Evolutionary conservation across 1,140 invertebrate genomes (phyloP).

Genomic region (Batillaria attramentaria): DNA sequence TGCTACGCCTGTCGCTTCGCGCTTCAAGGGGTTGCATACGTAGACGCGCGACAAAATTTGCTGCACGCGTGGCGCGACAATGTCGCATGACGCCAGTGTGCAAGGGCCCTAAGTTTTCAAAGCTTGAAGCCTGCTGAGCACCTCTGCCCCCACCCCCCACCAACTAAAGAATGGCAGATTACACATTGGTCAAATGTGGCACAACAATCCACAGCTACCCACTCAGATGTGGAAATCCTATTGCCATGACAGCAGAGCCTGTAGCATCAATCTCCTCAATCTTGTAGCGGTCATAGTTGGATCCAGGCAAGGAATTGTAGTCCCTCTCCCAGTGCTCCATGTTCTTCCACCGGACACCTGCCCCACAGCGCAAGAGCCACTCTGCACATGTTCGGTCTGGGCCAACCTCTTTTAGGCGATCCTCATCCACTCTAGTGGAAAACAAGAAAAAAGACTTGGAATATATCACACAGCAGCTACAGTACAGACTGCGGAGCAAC

Average conservation of each 20-base stretch:
- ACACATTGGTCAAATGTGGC: not conserved
- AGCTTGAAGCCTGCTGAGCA: no score
- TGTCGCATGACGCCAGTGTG: no score
- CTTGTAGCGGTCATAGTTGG: conserved; percentile 69
- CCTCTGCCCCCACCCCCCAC: no score
- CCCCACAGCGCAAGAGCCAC: conserved; percentile 89
- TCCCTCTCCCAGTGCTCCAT: conserved; percentile 75
- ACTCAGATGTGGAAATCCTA: conserved; percentile 87
- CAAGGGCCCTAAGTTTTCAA: no score
- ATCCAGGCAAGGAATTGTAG: conserved; percentile 80
- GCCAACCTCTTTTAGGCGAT: conserved; percentile 82
- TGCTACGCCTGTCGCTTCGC: no score
- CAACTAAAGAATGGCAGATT: no score
- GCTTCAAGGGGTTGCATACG: no score
- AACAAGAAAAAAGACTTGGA: no score
- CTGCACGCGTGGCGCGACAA: no score
- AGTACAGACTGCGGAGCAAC: no score
- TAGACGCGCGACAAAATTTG: no score
- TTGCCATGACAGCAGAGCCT: conserved; percentile 82
- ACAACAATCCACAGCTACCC: conserved; percentile 58
- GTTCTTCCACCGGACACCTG: conserved; percentile 80
- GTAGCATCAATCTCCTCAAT: conserved; percentile 84
- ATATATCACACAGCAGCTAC: no score
- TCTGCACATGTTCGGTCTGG: conserved; percentile 91
- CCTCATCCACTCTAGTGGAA: conserved; percentile 79